Percentiles rank a stretch among this genome's conserved stretches.
Conservation (phyloP, 2,113 vertebrate species). For the Saimiri boliviensis region DNA sequence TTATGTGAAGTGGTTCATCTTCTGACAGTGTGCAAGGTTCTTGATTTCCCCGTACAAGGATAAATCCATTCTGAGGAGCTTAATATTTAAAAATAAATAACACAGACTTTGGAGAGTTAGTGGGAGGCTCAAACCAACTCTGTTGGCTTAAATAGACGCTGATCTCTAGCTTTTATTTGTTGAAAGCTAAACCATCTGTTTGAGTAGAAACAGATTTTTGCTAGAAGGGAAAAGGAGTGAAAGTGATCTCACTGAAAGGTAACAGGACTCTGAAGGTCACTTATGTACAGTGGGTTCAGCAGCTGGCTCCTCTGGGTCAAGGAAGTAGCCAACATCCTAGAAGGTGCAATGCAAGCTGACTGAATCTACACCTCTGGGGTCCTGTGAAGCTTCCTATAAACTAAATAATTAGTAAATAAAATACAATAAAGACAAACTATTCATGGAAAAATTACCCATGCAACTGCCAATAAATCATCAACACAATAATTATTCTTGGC, state of each 20-base stretch:
- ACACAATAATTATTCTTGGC: neutral
- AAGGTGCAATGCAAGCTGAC: neutral
- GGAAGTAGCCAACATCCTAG: neutral
- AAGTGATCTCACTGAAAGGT: conserved; percentile 7
- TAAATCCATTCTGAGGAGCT: neutral
- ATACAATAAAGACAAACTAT: neutral
- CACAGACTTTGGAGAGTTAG: neutral
- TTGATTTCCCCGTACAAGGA: conserved; percentile 23
- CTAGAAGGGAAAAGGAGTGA: neutral
- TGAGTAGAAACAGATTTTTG: conserved; percentile 47
- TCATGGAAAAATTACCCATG: neutral
- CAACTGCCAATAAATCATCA: neutral
- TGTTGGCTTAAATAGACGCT: conserved; percentile 28
- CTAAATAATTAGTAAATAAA: neutral
- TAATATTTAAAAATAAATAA: neutral
- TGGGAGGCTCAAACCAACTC: neutral
- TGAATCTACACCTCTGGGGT: neutral
- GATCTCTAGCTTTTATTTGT: conserved; percentile 48
- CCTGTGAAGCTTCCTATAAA: neutral
- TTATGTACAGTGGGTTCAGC: neutral
- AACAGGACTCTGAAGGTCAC: neutral
- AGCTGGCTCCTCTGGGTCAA: neutral
- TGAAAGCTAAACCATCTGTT: conserved; percentile 60
- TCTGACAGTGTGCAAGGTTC: neutral
- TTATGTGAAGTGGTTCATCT: conserved; percentile 30